phyloP scores from a whole-genome alignment of 2,888 invertebrate genomes.

The Diarsia dahlii region DNA sequence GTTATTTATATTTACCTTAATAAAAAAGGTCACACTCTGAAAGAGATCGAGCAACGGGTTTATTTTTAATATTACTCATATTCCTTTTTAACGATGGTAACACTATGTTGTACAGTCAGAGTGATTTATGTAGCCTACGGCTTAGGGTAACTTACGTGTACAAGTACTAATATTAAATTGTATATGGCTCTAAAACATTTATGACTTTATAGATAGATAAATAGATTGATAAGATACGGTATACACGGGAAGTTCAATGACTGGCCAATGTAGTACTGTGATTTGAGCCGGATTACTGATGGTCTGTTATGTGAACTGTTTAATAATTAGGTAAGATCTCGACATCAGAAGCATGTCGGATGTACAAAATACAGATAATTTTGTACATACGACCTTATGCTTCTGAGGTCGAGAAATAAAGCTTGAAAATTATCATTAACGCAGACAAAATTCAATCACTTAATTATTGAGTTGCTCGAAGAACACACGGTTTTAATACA shows the following conservation, averaged over 20 bases:
- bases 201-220: constrained; percentile 30
- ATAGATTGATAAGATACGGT: constrained; percentile 30
- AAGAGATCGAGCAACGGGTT: constrained; percentile 21
- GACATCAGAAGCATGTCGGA: too few species aligned
- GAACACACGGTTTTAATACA: not conserved
- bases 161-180: constrained; percentile 29
- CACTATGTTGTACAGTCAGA: constrained; percentile 41
- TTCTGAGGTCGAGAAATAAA: not conserved
- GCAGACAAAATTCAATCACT: not conserved
- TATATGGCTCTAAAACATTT: constrained; percentile 41
- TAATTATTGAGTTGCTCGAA: not conserved
- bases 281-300: not conserved
- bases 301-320: not conserved
- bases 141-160: constrained; percentile 27
- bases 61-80: constrained; percentile 31
- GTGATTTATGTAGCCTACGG: constrained; percentile 23
- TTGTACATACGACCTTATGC: too few species aligned
- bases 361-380: too few species aligned
- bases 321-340: not conserved
- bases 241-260: constrained; percentile 21
- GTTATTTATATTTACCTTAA: constrained; percentile 39
- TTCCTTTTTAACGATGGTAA: constrained; percentile 10
- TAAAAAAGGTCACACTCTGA: constrained; percentile 35
- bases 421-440: not conserved
- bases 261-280: constrained; percentile 5